Evolutionary conservation across 1,140 invertebrate genomes (phyloP).

Genomic region (Oedothorax gibbosus): DNA sequence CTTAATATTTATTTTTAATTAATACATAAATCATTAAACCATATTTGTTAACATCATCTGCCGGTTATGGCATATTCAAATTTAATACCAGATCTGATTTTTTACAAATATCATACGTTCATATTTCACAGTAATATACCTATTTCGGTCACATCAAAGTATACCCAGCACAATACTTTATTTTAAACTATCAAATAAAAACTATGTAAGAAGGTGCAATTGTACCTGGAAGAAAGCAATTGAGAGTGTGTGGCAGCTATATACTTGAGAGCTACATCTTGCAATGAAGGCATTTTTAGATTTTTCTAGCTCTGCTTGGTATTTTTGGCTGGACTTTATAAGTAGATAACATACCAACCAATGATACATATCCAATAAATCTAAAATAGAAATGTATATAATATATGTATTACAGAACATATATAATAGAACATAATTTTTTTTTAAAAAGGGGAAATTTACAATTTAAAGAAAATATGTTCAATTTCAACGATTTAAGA

Average conservation of each 20-base stretch:
- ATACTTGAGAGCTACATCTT: slow-evolving; percentile 86
- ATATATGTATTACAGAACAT: not conserved
- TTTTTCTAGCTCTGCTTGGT: slow-evolving; percentile 70
- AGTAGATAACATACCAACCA: slow-evolving; percentile 85
- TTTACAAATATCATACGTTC: too few species aligned
- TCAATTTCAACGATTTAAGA: not conserved
- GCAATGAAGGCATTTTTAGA: slow-evolving; percentile 79
- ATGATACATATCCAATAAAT: slow-evolving; percentile 79
- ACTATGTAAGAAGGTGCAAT: not conserved
- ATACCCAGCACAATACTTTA: too few species aligned
- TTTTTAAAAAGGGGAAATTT: not conserved
- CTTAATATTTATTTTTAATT: too few species aligned
- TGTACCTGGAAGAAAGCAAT: slow-evolving; percentile 79
- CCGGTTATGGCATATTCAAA: too few species aligned
- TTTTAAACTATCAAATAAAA: too few species aligned
- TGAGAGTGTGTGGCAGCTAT: slow-evolving; percentile 79
- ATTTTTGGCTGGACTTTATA: slow-evolving; percentile 74
- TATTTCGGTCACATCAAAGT: too few species aligned
- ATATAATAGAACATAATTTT: not conserved
- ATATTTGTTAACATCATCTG: too few species aligned
- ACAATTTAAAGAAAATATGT: not conserved
- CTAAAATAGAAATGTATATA: slow-evolving; percentile 68
- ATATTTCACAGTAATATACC: too few species aligned
- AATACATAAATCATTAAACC: too few species aligned
- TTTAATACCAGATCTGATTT: too few species aligned